Base-by-base conservation (phyloP, 2,113 vertebrate species). In the Connochaetes taurinus region DNA sequence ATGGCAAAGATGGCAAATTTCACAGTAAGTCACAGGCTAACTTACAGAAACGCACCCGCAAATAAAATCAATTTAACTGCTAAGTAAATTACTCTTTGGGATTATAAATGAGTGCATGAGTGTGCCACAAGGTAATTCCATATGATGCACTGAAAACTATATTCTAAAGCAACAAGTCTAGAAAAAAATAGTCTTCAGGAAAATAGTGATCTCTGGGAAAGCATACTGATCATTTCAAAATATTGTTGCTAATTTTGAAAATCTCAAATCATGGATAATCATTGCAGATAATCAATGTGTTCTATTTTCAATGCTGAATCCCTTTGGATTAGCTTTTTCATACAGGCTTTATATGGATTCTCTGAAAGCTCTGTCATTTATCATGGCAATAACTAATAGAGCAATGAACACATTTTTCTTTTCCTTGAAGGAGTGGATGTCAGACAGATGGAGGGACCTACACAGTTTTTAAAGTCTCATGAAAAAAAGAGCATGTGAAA, bases 1-100 rank as follows among this genome's bases (percentile, higher is more conserved):
- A 98, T 98, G 98, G 98, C 93, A 98, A 98, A 98, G 98, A 98
- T 89, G 95, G 74, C 87, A 98, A 97, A 98, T 99, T 99, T 99
- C 98, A 98, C 98, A 99, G 98, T 94, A 91, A 94, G 97, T 97
- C 89, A 97, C 88, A 97, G 93, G 95, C 97, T 98, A 98, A 98
- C 98, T 96, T 95, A 98, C 87, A 98, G 62, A 87, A 62, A 95
- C 90, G 96, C 47, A 97, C 94, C 95, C 89, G 96, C 95, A 98
- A 98, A 98, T 98, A 98, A 97, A 98, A 98, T 97, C 96, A 97
- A 97, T 94, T 97, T 94, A 95, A 64, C 90, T 98, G 97, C 89
- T 97, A 98, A 97, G 93, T 96, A 98, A 97, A 98, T 95, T 40
- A 98, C 7, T 25, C 31, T 89, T 96, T 36, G 92, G 55, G 74